Evolutionary conservation across 2,888 invertebrate genomes (phyloP).

Genomic region (Theretra japonica): DNA sequence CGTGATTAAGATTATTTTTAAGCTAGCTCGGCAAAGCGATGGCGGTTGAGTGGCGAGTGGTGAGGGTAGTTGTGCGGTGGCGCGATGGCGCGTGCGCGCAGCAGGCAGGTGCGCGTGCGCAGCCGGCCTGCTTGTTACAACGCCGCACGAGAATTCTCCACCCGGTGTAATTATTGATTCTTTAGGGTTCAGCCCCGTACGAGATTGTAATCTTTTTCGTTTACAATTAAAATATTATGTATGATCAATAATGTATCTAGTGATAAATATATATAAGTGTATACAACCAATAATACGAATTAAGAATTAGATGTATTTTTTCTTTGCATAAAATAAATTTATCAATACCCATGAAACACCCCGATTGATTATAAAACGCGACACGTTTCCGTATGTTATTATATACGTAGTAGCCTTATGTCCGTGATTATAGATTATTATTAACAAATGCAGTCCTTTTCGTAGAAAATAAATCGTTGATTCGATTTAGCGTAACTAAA

Average conservation of each 20-base stretch:
- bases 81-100: slow-evolving; percentile 51
- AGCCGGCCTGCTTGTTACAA: slow-evolving; percentile 71
- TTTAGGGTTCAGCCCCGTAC: slow-evolving; percentile 55
- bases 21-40: background rate
- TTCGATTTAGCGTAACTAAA: no score
- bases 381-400: no score
- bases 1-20: background rate
- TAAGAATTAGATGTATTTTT: no score
- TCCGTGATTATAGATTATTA: no score
- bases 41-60: background rate
- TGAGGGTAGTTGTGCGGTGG: slow-evolving; percentile 25
- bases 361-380: no score
- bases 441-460: no score
- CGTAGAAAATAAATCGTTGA: no score
- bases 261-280: background rate
- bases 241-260: background rate
- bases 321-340: no score
- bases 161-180: slow-evolving; percentile 66
- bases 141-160: slow-evolving; percentile 65
- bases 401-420: no score
- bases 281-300: background rate
- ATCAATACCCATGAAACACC: no score
- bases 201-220: slow-evolving; percentile 42
- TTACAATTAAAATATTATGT: slow-evolving; percentile 16
- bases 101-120: slow-evolving; percentile 74